Base-by-base conservation (phyloP, 2,797 vertebrate genomes). In the Scarus forsteni region DNA sequence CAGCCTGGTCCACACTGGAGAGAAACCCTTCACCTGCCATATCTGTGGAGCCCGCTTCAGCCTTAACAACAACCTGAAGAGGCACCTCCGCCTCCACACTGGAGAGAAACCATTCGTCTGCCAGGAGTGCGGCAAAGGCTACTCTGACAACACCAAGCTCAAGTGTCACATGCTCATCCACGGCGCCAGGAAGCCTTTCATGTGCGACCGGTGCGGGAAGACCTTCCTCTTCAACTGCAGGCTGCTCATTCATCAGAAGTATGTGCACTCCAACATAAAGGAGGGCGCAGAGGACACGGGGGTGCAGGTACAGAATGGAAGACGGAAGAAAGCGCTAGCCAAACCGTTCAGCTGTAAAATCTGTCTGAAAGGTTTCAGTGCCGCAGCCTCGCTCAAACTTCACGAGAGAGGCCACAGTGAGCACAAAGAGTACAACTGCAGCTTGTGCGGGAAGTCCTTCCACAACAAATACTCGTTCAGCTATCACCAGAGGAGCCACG, bases 61-160 rank as follows among this genome's bases (percentile, higher is more conserved):
- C 67, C 85, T 92, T 14, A 90, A 89, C 1, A 91, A 91, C 90
- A 93, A 92, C 83, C 79, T 93, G 6, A 92, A 90, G 60, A 75
- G 89, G 48, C 91, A 93, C 63, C 73, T 92, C 16, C 91, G 90
- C 59, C 89, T 92, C 3, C 92, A 93, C 84, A 92, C 93, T 0
- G 93, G 92, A 1, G 94, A 94, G 88, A 94, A 92, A 77, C 94
- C 94, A 3, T 94, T 94, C 10, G 72, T 81, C 13, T 95, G 94
- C 39, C 88, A 92, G 81, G 89, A 94, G 3, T 95, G 94, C 16
- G 92, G 91, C 52, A 93, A 93, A 87, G 92, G 92, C 79, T 95
- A 94, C 88, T 90, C 92, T 0, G 93, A 94, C 73, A 94, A 92
- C 74, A 93, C 90, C 72, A 92, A 94, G 14, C 87, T 93, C 8